These are phyloP conservation scores for Aythya baeri DNA, from an alignment of 2,113 vertebrate species.

Conservation along the genomic window DNA sequence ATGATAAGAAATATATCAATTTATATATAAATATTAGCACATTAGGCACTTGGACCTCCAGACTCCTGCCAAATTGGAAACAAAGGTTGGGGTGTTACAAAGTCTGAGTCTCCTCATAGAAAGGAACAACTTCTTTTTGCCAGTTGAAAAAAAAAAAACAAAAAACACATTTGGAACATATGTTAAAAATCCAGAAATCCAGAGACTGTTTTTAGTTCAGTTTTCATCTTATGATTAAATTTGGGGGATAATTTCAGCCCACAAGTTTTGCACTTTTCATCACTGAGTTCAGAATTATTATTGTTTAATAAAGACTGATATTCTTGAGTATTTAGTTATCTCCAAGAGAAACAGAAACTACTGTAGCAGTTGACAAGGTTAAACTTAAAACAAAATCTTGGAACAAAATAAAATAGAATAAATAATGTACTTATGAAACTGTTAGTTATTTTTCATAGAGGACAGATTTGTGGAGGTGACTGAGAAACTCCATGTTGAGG, in stretches of 20 bases:
- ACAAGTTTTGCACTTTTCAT: neutral
- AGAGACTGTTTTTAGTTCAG: neutral
- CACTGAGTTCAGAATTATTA: neutral
- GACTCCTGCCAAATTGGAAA: neutral
- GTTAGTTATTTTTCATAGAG: neutral
- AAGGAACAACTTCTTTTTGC: neutral
- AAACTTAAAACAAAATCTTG: neutral
- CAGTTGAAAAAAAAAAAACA: neutral
- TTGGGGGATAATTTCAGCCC: neutral
- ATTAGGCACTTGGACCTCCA: neutral
- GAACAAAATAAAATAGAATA: neutral
- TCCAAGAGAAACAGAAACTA: neutral
- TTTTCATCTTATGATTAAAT: neutral
- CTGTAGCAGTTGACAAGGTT: neutral
- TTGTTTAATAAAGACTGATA: neutral
- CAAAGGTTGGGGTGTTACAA: neutral
- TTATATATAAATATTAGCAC: neutral
- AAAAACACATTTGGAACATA: neutral
- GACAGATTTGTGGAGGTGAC: neutral
- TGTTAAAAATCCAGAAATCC: neutral
- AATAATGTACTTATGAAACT: neutral
- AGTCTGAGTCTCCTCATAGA: neutral
- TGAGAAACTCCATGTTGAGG: neutral
- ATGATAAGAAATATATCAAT: neutral
- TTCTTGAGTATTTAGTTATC: neutral